Conservation (phyloP, 2,888 invertebrate genomes). For the Drosophila nr. fundita region DNA sequence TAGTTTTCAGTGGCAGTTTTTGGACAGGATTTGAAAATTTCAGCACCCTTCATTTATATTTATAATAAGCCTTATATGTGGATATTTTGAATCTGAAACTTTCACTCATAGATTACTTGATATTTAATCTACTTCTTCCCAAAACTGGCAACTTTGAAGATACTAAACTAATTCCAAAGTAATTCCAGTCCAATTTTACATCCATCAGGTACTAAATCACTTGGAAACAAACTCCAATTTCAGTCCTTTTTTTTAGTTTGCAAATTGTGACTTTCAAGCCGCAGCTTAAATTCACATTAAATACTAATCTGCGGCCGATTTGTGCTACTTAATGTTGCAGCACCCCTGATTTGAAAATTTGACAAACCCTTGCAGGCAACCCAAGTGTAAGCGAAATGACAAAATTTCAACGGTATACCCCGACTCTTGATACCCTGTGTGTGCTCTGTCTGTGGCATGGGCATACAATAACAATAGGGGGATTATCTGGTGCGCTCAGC, state of each 20-base stretch:
- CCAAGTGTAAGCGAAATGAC: conserved; percentile 24
- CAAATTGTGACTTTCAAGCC: background rate
- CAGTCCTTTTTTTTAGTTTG: background rate
- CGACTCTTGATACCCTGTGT: background rate
- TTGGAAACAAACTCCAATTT: background rate
- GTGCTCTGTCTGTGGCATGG: background rate
- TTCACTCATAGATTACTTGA: background rate
- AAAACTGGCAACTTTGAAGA: background rate
- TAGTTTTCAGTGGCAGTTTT: background rate
- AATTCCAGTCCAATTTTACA: background rate
- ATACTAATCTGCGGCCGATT: conserved; percentile 4
- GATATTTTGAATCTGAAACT: background rate
- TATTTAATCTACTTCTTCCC: background rate
- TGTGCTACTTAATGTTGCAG: background rate
- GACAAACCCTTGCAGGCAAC: conserved; percentile 20
- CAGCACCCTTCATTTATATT: background rate
- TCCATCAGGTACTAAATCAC: background rate
- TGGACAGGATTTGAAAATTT: background rate
- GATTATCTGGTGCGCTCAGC: conserved; percentile 44
- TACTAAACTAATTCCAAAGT: background rate
- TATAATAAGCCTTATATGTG: background rate
- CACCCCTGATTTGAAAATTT: conserved; percentile 17
- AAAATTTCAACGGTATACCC: conserved; percentile 28
- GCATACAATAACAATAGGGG: conserved; percentile 34
- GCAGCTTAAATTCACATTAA: conserved; percentile 5